A percentile compares a stretch with the other conserved stretches of the same genome.
Conservation (phyloP, 2,888 invertebrate species). For the Pollenia labialis region DNA sequence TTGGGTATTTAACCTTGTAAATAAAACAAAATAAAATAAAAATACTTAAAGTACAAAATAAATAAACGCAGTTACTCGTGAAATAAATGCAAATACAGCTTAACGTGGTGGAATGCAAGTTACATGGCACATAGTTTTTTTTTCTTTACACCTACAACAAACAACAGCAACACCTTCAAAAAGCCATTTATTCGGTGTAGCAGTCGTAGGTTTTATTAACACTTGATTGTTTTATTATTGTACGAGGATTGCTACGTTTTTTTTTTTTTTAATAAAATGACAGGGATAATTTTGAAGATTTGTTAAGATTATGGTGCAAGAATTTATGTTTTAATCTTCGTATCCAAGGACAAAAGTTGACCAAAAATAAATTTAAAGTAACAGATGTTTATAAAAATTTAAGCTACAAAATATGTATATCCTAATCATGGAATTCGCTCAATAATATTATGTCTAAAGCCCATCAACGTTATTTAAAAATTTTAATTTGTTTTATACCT, state of each 20-base stretch:
- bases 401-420: too few relatives aligned
- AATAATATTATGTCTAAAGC: too few relatives aligned
- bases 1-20: constrained; percentile 67
- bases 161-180: constrained; percentile 16
- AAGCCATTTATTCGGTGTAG: constrained; percentile 14
- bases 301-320: too few relatives aligned
- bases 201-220: constrained; percentile 14
- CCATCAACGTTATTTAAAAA: too few relatives aligned
- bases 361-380: too few relatives aligned
- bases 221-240: constrained; percentile 25
- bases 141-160: constrained; percentile 14
- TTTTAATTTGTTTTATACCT: too few relatives aligned
- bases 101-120: constrained; percentile 10
- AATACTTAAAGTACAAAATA: background rate
- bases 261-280: too few relatives aligned
- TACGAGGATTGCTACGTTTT: background rate
- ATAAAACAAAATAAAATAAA: constrained; percentile 41
- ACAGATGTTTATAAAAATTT: too few relatives aligned
- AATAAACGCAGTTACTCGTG: constrained; percentile 14
- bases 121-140: constrained; percentile 24
- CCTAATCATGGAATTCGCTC: too few relatives aligned
- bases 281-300: too few relatives aligned
- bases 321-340: too few relatives aligned
- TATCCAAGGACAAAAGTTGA: too few relatives aligned
- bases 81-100: constrained; percentile 54